Evolutionary conservation across 2,113 vertebrate species (phyloP).

Genomic region (Phyllopteryx taeniolatus): DNA sequence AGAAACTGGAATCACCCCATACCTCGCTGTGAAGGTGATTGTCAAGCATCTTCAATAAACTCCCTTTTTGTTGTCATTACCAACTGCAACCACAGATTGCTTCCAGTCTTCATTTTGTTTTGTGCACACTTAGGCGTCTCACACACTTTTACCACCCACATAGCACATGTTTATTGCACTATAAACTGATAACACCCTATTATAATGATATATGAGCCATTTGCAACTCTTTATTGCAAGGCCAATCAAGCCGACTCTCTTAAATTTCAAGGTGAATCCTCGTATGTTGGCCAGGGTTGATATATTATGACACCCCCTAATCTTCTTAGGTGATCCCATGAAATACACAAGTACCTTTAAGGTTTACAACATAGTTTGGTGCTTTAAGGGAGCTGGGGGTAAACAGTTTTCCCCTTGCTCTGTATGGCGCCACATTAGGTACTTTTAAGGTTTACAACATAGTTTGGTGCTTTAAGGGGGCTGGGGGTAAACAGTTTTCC

Average conservation of each 20-base stretch:
- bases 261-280: constrained; percentile 40
- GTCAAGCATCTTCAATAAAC: neutral
- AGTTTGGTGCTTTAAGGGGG: constrained; percentile 12
- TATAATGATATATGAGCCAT: constrained; percentile 46
- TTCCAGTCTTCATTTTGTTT: constrained; percentile 18
- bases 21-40: constrained; percentile 92
- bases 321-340: constrained; percentile 13
- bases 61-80: constrained; percentile 8
- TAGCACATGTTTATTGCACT: constrained; percentile 27
- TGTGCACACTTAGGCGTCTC: constrained; percentile 25
- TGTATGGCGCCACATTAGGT: neutral
- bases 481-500: constrained; percentile 14
- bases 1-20: constrained; percentile 96
- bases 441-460: constrained; percentile 6
- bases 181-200: constrained; percentile 36
- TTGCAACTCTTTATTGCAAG: constrained; percentile 41
- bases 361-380: constrained; percentile 7
- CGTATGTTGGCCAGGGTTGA: constrained; percentile 21
- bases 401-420: constrained; percentile 12
- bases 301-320: constrained; percentile 17
- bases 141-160: constrained; percentile 29
- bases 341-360: constrained; percentile 6
- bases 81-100: constrained; percentile 12
- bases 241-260: constrained; percentile 28
- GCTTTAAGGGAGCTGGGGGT: constrained; percentile 6